Conservation (phyloP, 1,140 invertebrate species). For the Drosophila equinoxialis region DNA sequence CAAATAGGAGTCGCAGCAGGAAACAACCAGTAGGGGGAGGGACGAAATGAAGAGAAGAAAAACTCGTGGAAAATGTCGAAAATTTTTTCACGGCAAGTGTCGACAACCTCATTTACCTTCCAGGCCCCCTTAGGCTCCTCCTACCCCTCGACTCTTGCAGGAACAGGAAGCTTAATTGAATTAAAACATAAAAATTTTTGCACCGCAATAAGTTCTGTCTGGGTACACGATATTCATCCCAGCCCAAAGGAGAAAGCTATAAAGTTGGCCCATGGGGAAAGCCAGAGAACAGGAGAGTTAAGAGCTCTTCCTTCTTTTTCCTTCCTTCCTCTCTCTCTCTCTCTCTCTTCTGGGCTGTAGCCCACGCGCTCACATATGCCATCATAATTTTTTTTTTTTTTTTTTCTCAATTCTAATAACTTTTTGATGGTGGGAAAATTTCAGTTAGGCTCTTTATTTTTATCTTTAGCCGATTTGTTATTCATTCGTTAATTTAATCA, state of each 20-base stretch:
- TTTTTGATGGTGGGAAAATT: slow-evolving; percentile 5
- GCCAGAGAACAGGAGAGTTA: slow-evolving; percentile 13
- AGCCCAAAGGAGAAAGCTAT: slow-evolving; percentile 48
- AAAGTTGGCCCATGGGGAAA: slow-evolving; percentile 44
- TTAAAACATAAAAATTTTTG: slow-evolving; percentile 77
- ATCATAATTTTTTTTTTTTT: slow-evolving; percentile 16
- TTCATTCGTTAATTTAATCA: slow-evolving; percentile 19
- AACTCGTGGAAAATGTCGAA: slow-evolving; percentile 56
- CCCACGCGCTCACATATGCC: slow-evolving; percentile 32
- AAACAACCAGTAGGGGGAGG: slow-evolving; percentile 5
- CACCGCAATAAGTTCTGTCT: slow-evolving; percentile 67
- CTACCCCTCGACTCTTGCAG: background rate
- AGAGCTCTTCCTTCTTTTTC: background rate
- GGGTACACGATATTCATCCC: background rate
- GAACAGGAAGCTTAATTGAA: slow-evolving; percentile 64
- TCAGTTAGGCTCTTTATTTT: slow-evolving; percentile 8
- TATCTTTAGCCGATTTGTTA: slow-evolving; percentile 13
- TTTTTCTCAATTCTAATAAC: slow-evolving; percentile 24
- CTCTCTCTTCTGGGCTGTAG: background rate
- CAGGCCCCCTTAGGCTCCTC: slow-evolving; percentile 19
- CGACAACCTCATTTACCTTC: slow-evolving; percentile 7
- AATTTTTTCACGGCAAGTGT: slow-evolving; percentile 59
- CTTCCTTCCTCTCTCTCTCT: background rate
- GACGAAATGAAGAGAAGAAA: slow-evolving; percentile 18
- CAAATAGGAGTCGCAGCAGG: slow-evolving; percentile 59